Percentiles rank a stretch among this genome's conserved stretches.
Evolutionary conservation across 2,113 vertebrate genomes (phyloP).

Genomic region (Salvelinus fontinalis): DNA sequence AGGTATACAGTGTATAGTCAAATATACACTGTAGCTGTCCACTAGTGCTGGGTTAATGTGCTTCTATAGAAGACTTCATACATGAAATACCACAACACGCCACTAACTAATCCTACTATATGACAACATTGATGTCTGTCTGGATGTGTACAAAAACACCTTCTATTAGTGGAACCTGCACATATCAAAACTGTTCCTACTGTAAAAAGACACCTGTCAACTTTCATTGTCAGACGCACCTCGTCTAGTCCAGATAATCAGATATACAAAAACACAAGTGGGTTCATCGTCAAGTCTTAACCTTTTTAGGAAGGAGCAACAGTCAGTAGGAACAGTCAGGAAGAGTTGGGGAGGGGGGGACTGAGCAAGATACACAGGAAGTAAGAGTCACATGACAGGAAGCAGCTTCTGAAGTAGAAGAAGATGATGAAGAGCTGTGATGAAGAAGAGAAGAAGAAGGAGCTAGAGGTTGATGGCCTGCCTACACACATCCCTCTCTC

Average conservation of each 20-base stretch:
- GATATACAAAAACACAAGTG: constrained; percentile 13
- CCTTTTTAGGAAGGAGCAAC: constrained; percentile 42
- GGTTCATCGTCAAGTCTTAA: constrained; percentile 42
- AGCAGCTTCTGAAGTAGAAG: constrained; percentile 50
- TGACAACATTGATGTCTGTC: constrained; percentile 27
- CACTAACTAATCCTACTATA: constrained; percentile 20
- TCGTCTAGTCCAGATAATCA: constrained; percentile 22
- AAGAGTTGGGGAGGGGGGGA: constrained; percentile 7
- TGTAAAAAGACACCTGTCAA: constrained; percentile 18
- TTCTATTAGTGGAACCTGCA: constrained; percentile 39
- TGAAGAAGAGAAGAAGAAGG: constrained; percentile 41
- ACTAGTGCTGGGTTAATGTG: constrained; percentile 16
- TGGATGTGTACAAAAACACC: constrained; percentile 55
- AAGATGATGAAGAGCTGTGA: constrained; percentile 30
- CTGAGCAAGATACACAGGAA: background rate
- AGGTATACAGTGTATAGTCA: background rate
- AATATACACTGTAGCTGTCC: background rate
- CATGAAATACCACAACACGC: constrained; percentile 43
- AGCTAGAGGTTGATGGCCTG: constrained; percentile 57
- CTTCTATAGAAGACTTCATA: constrained; percentile 1
- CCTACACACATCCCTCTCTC: constrained; percentile 79
- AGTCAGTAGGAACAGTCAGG: constrained; percentile 18
- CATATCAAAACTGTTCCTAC: constrained; percentile 21
- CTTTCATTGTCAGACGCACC: constrained; percentile 1
- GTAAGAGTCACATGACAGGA: constrained; percentile 27